These are phyloP conservation scores for Drosophila insularis DNA, from an alignment of 1,140 invertebrate species.

Conservation along the genomic window DNA sequence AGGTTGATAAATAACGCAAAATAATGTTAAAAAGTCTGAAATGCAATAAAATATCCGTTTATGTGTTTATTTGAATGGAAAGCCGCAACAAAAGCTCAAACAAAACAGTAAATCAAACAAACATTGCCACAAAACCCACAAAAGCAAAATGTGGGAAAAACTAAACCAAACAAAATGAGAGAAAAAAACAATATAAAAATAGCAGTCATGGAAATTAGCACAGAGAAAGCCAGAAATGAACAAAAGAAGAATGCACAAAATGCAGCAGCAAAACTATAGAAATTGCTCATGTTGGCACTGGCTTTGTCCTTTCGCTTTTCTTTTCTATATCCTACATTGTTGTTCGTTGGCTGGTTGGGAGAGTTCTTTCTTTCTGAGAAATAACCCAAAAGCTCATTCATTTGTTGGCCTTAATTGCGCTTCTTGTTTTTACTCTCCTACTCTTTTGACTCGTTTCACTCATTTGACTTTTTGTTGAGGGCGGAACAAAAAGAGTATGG, in stretches of 20 bases:
- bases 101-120: slow-evolving; percentile 37
- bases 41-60: slow-evolving; percentile 10
- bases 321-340: background rate
- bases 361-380: slow-evolving; percentile 25
- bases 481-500: background rate
- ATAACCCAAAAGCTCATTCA: slow-evolving; percentile 32
- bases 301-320: slow-evolving; percentile 19
- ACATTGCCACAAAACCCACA: slow-evolving; percentile 12
- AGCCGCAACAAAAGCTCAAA: slow-evolving; percentile 33
- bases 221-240: slow-evolving; percentile 16
- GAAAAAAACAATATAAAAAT: slow-evolving; percentile 19
- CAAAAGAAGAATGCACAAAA: slow-evolving; percentile 25
- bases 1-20: slow-evolving; percentile 1
- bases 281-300: slow-evolving; percentile 22
- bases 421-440: slow-evolving; percentile 34
- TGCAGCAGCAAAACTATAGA: slow-evolving; percentile 20
- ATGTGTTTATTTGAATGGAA: slow-evolving; percentile 28
- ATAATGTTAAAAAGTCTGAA: background rate
- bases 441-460: slow-evolving; percentile 34
- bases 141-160: slow-evolving; percentile 22
- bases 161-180: background rate
- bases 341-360: slow-evolving; percentile 10
- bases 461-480: slow-evolving; percentile 22
- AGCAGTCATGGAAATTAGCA: slow-evolving; percentile 39
- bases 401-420: slow-evolving; percentile 57